Evolutionary conservation across 2,888 invertebrate species (phyloP).

Genomic region (Catocala fraxini): DNA sequence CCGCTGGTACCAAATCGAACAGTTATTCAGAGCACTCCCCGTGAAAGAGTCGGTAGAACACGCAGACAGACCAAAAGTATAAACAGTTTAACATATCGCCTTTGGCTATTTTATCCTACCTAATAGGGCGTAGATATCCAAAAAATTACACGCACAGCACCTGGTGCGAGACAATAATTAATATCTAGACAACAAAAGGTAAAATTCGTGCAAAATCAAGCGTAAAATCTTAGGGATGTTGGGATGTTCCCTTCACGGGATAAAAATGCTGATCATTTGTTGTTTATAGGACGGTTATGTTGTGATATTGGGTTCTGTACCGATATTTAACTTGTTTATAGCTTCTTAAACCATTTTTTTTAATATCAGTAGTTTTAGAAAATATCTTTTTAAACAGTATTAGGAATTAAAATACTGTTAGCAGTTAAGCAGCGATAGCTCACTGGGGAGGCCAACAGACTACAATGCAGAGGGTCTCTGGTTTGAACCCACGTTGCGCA

Average conservation of each 20-base stretch:
- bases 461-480: no score
- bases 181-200: conserved; percentile 51
- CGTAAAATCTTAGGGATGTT: conserved; percentile 58
- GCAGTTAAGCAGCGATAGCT: no score
- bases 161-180: conserved; percentile 57
- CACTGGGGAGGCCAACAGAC: no score
- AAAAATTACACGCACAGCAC: conserved; percentile 40
- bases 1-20: no score
- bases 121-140: conserved; percentile 58
- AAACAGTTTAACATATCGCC: conserved; percentile 35
- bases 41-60: no score
- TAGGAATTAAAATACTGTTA: no score
- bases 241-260: conserved; percentile 17
- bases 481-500: no score
- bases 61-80: no score
- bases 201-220: conserved; percentile 63
- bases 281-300: conserved; percentile 15
- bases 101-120: conserved; percentile 37
- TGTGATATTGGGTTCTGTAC: conserved; percentile 17
- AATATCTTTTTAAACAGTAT: no score
- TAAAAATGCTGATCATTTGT: conserved; percentile 24
- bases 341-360: not conserved
- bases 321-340: not conserved
- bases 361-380: no score
- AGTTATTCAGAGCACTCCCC: no score